Percentiles rank a stretch among this genome's conserved stretches.
Conservation (phyloP, 92 coral and sea anemone species). For the Zoanthus sansibaricus region DNA sequence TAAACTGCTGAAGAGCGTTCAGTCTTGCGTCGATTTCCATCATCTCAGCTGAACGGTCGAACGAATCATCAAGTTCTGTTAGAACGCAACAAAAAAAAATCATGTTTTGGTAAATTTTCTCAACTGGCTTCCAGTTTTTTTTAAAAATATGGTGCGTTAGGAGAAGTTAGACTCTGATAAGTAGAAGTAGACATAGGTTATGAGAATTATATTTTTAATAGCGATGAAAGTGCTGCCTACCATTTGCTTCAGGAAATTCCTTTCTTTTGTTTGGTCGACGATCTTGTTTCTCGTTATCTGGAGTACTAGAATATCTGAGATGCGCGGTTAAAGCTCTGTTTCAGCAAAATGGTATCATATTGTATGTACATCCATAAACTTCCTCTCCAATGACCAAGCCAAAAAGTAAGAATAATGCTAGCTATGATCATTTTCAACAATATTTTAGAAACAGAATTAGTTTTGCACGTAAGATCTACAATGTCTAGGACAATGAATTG, state of each 20-base stretch:
- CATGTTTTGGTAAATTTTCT: too few species aligned
- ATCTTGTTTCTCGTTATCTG: slow-evolving; percentile 62
- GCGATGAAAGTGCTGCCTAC: neutral
- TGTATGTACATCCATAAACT: neutral
- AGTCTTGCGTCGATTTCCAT: slow-evolving; percentile 97
- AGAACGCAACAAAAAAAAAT: neutral
- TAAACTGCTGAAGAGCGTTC: slow-evolving; percentile 93
- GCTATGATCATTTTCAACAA: neutral
- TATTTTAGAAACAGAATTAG: too few species aligned
- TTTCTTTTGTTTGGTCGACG: slow-evolving; percentile 11
- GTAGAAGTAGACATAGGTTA: too few species aligned
- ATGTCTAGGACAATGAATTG: too few species aligned
- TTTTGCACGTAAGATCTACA: too few species aligned
- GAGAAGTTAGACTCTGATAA: too few species aligned
- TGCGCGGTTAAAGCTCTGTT: slow-evolving; percentile 8
- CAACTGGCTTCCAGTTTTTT: too few species aligned
- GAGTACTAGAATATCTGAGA: slow-evolving; percentile 94
- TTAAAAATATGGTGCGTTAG: too few species aligned
- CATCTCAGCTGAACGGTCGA: slow-evolving; percentile 96
- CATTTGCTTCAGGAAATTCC: slow-evolving; percentile 9
- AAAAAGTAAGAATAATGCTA: neutral
- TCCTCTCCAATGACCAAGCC: neutral
- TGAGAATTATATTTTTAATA: neutral
- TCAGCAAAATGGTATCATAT: neutral
- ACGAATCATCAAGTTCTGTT: slow-evolving; percentile 67